These are phyloP conservation scores for Nyctibius bracteatus DNA, from an alignment of 2,113 vertebrate species.

Conservation along the genomic window DNA sequence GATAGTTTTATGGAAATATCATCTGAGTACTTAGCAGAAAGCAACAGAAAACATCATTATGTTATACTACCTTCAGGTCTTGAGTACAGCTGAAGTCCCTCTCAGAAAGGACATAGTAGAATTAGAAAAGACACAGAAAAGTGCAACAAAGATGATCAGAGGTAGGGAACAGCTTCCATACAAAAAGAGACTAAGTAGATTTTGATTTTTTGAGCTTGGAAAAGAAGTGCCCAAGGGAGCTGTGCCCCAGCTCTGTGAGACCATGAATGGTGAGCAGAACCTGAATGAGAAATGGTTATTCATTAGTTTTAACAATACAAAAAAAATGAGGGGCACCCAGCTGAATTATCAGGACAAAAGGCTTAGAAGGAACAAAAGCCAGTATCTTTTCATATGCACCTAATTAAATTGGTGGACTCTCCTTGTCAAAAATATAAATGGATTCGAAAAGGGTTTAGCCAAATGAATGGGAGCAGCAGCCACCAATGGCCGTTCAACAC, in stretches of 20 bases:
- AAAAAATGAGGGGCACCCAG: not conserved
- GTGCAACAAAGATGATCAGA: not conserved
- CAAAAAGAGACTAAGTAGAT: not conserved
- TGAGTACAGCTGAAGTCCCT: not conserved
- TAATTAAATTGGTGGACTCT: slow-evolving; percentile 34
- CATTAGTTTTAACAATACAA: not conserved
- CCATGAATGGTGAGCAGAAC: slow-evolving; percentile 11
- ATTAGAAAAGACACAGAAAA: slow-evolving; percentile 33
- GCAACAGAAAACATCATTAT: not conserved
- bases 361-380: slow-evolving; percentile 11
- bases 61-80: not conserved
- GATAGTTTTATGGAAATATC: slow-evolving; percentile 4
- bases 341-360: slow-evolving; percentile 2
- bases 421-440: not conserved
- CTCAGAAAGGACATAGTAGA: not conserved
- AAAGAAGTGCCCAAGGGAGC: not conserved
- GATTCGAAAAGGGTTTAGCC: not conserved
- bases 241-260: not conserved
- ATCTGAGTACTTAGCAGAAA: not conserved
- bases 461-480: not conserved
- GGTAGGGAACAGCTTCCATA: not conserved
- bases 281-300: slow-evolving; percentile 23
- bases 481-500: fast-evolving
- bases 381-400: slow-evolving; percentile 8
- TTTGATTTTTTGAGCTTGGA: slow-evolving; percentile 8